Evolutionary conservation across 2,797 vertebrate species (phyloP), one percentile per base, ranked within the genome.

Genomic region (Nannoperca australis): DNA sequence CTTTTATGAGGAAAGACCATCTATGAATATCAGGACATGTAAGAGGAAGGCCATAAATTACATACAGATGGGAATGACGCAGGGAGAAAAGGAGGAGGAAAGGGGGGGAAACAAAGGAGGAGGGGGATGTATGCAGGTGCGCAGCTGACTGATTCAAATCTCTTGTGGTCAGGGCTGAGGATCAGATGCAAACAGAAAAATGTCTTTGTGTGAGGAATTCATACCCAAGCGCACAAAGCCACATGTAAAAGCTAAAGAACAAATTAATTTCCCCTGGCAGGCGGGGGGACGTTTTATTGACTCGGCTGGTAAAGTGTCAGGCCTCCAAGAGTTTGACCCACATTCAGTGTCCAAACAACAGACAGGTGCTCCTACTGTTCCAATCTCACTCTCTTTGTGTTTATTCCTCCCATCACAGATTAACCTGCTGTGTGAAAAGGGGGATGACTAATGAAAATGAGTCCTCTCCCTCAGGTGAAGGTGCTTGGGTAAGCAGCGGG

Each of bases 251-350:
- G 49, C 45, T 61, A 17, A 45, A 53, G 62, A 49, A 12, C 20
- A 34, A 61, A 80, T 76, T 7, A 3, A 70, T 76, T 69, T 66
- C 47, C 18, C 51, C 42, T 34, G 56, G 51, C 75, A 66, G 73
- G 36, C 7, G 14, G 55, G 69, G 10, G n/a, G 17, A 9, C 1
- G 24, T 73, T 73, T 70, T 82, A 78, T 83, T 70, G 78, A 70
- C 42, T 7, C 7, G 24, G 36, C 20, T 2, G 10, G 47, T 75
- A 65, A 84, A 79, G 61, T 42, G 61, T 68, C 30, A 50, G 15
- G 44, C n/a, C 18, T 73, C 38, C 6, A 8, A 10, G 7, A 75
- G 84, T 81, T 84, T 92, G 91, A 90, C 89, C 89, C 84, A 91
- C 83, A 89, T 92, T 81, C 78, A 68, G 44, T 9, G 22, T 78